These are phyloP conservation scores for Ferrisia virgata DNA, from an alignment of 2,888 invertebrate species.

Conservation along the genomic window DNA sequence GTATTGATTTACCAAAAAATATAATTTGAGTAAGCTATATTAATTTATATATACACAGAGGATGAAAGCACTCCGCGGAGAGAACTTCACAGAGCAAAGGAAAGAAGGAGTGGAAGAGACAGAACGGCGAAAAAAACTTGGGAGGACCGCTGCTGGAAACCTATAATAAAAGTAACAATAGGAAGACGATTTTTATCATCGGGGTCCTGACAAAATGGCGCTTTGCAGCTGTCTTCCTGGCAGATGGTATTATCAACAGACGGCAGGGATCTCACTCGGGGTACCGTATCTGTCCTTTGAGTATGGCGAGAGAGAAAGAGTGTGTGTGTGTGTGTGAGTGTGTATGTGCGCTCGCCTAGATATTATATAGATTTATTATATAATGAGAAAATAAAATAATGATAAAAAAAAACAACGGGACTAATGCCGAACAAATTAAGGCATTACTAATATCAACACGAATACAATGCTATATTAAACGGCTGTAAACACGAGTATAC, in stretches of 20 bases:
- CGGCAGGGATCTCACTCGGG: conserved; percentile 3
- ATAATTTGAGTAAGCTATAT: not conserved
- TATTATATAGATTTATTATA: not conserved
- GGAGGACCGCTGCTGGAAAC: conserved; percentile 24
- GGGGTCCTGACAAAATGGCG: conserved; percentile 40
- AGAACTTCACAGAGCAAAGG: not conserved
- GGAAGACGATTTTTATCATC: conserved; percentile 38
- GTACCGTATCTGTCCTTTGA: conserved; percentile 27
- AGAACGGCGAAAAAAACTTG: not conserved
- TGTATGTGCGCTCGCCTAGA: too few species aligned
- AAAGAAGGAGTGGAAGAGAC: not conserved
- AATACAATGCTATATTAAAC: conserved; percentile 9
- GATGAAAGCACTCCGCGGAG: not conserved
- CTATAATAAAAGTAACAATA: conserved; percentile 39
- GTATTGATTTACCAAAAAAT: not conserved
- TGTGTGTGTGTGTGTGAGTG: too few species aligned
- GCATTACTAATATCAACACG: conserved; percentile 17
- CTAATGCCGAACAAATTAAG: not conserved
- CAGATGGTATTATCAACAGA: conserved; percentile 43
- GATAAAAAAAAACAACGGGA: not conserved
- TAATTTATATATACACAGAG: not conserved
- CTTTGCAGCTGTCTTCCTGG: conserved; percentile 43
- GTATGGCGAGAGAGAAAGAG: not conserved
- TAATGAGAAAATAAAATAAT: not conserved
- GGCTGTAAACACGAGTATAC: conserved; percentile 7